Evolutionary conservation across 2,888 invertebrate genomes (phyloP).

Genomic region (Drymonia ruficornis): DNA sequence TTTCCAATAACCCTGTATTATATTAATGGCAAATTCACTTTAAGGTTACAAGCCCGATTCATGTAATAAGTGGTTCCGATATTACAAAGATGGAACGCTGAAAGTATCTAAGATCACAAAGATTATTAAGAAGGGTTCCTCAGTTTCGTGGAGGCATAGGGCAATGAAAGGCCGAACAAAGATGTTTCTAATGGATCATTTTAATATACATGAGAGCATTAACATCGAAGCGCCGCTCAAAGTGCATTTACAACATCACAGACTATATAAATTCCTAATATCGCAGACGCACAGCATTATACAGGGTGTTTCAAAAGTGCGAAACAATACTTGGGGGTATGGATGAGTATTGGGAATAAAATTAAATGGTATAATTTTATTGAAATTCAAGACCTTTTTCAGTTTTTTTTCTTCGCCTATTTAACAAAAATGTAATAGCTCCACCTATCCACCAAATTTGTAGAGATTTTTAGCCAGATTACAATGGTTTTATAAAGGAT

Average conservation of each 20-base stretch:
- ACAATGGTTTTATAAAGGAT: too few species aligned
- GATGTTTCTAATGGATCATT: slow-evolving; percentile 32
- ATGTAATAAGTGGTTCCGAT: background rate
- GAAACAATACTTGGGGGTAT: too few species aligned
- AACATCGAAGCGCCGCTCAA: slow-evolving; percentile 41
- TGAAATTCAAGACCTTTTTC: too few species aligned
- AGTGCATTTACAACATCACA: slow-evolving; percentile 55
- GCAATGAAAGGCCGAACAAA: slow-evolving; percentile 27
- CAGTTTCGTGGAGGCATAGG: slow-evolving; percentile 12
- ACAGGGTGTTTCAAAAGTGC: too few species aligned
- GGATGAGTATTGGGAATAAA: too few species aligned
- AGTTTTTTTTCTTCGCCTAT: too few species aligned
- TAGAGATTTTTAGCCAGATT: too few species aligned
- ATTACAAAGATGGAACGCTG: background rate
- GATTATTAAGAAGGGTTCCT: slow-evolving; percentile 4
- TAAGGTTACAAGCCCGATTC: background rate
- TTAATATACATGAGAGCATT: slow-evolving; percentile 25
- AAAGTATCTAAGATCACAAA: background rate
- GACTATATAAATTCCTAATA: slow-evolving; percentile 41
- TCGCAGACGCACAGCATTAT: slow-evolving; percentile 33
- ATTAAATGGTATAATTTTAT: too few species aligned
- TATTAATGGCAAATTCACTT: too few species aligned
- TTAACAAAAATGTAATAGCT: too few species aligned
- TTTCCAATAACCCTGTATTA: too few species aligned
- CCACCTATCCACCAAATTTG: too few species aligned